Evolutionary conservation across 2,797 vertebrate species (phyloP).

Genomic region (Alca torda): DNA sequence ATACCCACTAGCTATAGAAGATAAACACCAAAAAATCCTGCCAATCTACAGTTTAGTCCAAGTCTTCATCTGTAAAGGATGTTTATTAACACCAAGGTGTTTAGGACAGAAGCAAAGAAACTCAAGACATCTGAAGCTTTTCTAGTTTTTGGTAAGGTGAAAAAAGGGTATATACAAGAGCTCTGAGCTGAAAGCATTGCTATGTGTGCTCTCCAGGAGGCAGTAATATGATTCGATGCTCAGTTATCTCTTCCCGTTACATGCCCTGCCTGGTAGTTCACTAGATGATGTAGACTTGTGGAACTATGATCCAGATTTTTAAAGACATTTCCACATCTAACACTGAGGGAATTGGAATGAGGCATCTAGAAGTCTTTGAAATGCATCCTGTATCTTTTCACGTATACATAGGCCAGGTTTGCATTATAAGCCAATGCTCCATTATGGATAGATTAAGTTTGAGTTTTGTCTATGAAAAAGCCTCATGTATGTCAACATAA

Average conservation of each 20-base stretch:
- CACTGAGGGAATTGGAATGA: background rate
- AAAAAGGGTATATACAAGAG: background rate
- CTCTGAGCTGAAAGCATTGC: background rate
- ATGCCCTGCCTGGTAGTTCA: background rate
- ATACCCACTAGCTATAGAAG: background rate
- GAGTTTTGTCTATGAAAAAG: background rate
- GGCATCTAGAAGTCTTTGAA: background rate
- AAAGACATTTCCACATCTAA: background rate
- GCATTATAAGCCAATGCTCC: background rate
- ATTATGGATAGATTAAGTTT: background rate
- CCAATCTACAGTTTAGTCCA: background rate
- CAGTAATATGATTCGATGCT: background rate
- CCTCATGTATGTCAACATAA: background rate
- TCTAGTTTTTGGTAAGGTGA: background rate
- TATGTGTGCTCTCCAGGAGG: background rate
- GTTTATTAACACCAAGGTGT: background rate
- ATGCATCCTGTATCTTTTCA: background rate
- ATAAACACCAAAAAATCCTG: background rate
- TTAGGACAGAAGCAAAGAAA: background rate
- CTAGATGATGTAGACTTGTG: background rate
- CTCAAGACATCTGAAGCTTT: background rate
- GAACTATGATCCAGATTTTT: background rate
- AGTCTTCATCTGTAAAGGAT: background rate
- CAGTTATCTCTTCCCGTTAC: background rate
- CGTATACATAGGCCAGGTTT: background rate